Conservation (phyloP, 2,797 vertebrate species). For the Strix occidentalis region DNA sequence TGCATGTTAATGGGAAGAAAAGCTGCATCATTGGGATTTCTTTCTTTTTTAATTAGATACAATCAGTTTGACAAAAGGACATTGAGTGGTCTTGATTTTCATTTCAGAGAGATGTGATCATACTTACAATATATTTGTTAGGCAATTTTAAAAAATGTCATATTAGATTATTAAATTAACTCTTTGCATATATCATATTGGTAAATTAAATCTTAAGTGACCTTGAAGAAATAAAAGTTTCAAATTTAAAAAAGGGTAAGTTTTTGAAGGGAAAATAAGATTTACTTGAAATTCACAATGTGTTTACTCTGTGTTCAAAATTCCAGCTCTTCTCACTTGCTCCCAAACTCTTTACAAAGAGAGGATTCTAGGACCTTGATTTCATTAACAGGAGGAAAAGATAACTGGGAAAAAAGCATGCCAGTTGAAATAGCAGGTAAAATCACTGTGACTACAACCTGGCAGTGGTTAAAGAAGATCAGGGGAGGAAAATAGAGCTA, state of each 20-base stretch:
- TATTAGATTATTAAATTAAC: conserved; percentile 60
- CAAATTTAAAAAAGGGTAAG: conserved; percentile 1
- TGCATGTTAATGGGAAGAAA: conserved; percentile 60
- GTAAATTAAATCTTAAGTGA: conserved; percentile 47
- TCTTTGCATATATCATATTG: neutral
- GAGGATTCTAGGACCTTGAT: neutral
- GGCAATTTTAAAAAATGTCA: conserved; percentile 29
- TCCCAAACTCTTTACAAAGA: neutral
- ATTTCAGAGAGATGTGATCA: conserved; percentile 64
- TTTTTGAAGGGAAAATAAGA: neutral
- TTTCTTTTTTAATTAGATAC: conserved; percentile 68
- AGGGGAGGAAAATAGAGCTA: neutral
- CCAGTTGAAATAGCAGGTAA: neutral
- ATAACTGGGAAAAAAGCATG: neutral
- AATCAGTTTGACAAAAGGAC: conserved; percentile 74
- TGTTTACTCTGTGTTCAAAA: neutral
- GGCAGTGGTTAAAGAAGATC: neutral
- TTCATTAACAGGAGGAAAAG: neutral
- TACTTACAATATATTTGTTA: conserved; percentile 55
- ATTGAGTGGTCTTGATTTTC: conserved; percentile 67
- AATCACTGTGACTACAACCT: neutral
- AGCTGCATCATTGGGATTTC: conserved; percentile 36
- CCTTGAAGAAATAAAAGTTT: conserved; percentile 51
- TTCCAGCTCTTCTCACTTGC: neutral
- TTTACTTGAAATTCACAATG: conserved; percentile 20